Percentiles rank a stretch among this genome's conserved stretches.
These are phyloP conservation scores for Seira sanloemensis DNA, from an alignment of 2,888 invertebrate genomes.

Conservation along the genomic window DNA sequence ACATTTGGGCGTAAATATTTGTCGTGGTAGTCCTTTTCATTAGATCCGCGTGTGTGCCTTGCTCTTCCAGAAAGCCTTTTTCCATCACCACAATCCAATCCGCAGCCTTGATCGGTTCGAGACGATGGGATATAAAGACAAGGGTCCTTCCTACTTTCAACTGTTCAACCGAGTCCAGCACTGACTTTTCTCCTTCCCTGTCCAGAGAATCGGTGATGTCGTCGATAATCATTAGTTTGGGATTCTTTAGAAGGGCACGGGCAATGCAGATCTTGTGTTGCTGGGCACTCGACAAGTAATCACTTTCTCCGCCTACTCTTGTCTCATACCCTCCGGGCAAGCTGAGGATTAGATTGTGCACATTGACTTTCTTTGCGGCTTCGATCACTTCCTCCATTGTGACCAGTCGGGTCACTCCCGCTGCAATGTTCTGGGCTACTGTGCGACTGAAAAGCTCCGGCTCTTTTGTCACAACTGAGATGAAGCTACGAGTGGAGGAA, in stretches of 20 bases:
- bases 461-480: conserved; percentile 51
- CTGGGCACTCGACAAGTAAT: conserved; percentile 46
- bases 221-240: conserved; percentile 53
- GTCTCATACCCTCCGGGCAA: conserved; percentile 64
- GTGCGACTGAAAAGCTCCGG: conserved; percentile 64
- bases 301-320: conserved; percentile 49
- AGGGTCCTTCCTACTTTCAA: conserved; percentile 41
- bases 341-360: conserved; percentile 60
- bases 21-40: conserved; percentile 5
- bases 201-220: conserved; percentile 42
- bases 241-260: conserved; percentile 51
- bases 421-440: conserved; percentile 67
- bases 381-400: conserved; percentile 55
- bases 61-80: conserved; percentile 50
- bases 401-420: conserved; percentile 47
- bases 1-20: conserved; percentile 37
- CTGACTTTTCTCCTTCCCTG: conserved; percentile 45
- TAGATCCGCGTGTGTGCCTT: conserved; percentile 44
- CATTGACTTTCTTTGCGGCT: conserved; percentile 60
- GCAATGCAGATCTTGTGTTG: conserved; percentile 55
- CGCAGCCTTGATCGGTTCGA: conserved; percentile 41
- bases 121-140: conserved; percentile 50
- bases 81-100: conserved; percentile 61
- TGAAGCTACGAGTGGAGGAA: conserved; percentile 18
- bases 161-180: conserved; percentile 40